A percentile compares a stretch with the other conserved stretches of the same genome.
phyloP scores from a whole-genome alignment of 2,113 vertebrate genomes.

The Carassius auratus region DNA sequence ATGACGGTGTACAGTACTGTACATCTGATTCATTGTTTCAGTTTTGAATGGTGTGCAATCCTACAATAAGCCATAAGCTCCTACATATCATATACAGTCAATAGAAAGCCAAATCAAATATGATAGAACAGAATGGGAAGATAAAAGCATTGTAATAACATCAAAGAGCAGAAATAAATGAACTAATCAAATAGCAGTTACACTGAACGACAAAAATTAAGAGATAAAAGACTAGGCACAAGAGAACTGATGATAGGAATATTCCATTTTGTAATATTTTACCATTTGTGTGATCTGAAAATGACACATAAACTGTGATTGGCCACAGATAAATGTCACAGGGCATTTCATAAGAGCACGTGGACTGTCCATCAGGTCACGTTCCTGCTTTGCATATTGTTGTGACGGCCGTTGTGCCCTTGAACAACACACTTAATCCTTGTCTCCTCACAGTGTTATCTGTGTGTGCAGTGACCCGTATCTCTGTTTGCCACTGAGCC shows the following conservation, averaged over 20 bases:
- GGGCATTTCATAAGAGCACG: neutral
- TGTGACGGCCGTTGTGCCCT: neutral
- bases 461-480: constrained; percentile 51
- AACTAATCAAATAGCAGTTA: constrained; percentile 5
- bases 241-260: neutral
- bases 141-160: neutral
- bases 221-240: neutral
- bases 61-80: neutral
- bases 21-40: neutral
- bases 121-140: neutral
- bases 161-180: neutral
- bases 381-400: neutral
- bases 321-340: neutral
- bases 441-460: constrained; percentile 2
- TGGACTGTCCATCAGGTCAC: neutral
- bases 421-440: constrained; percentile 8
- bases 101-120: neutral
- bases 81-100: neutral
- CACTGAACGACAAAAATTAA: neutral
- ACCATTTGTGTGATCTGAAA: neutral
- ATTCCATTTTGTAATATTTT: neutral
- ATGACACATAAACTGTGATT: neutral
- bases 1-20: neutral
- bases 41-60: neutral
- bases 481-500: neutral